Base-by-base conservation (phyloP, 2,797 vertebrate genomes). In the Odontamblyopus lacepedii region DNA sequence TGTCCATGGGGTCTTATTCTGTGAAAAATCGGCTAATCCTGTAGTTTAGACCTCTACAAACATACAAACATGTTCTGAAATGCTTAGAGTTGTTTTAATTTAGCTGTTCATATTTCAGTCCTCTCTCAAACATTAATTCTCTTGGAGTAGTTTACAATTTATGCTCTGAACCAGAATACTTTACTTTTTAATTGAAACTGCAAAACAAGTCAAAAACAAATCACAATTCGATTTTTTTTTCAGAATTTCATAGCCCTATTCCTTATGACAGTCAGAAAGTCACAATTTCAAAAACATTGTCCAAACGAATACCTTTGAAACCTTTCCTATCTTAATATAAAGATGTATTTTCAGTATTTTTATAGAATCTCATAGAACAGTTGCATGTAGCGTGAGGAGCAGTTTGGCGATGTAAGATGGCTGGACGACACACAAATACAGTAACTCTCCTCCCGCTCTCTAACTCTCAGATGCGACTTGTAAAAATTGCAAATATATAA, bases 391-490 rank as follows among this genome's bases (percentile, higher is more conserved):
- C 71, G 81, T 71, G 74, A 79, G 81, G 75, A 83, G 83, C 83
- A 68, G 44, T 71, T 78, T 84, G 68, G 59, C 68, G 30, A 84
- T 84, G 82, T 82, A 44, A 72, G 75, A 86, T 81, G 81, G 85
- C 76, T 18, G 69, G 79, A 88, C 81, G 73, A 82, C 86, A 89
- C 88, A 75, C 77, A 29, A 82, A 91, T 90, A 91, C 89, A 91
- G 91, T 88, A 90, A 89, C 79, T 91, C 88, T 89, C 88, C 84
- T 86, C 87, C 85, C 87, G 88, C 76, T 77, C 75, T 68, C 78
- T 68, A 62, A 82, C 79, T 53, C 69, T 80, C 74, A 74, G 70
- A 73, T 67, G 30, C 41, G 7, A 63, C 66, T 61, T 61, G 12
- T 19, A 38, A 71, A 53, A 71, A 30, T 81, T 80, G 70, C 76